These are phyloP conservation scores for Hyppa rectilinea DNA, from an alignment of 2,888 invertebrate genomes.

Conservation along the genomic window DNA sequence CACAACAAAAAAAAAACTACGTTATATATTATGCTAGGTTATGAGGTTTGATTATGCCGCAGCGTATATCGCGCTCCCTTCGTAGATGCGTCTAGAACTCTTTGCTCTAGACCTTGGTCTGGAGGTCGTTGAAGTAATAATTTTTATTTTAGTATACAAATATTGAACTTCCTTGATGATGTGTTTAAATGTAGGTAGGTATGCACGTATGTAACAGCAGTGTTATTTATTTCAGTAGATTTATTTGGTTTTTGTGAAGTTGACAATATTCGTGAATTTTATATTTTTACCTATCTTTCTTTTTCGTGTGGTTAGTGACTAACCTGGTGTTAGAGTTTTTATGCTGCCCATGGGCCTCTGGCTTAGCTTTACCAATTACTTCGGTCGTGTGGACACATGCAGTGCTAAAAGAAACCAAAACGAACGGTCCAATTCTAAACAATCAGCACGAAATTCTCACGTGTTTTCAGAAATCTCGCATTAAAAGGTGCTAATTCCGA, in stretches of 20 bases:
- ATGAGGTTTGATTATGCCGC: no score
- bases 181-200: neutral
- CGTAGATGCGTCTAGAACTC: slow-evolving; percentile 21
- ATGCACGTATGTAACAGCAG: neutral
- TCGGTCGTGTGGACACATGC: no score
- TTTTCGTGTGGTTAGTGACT: no score
- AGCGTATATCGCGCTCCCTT: no score
- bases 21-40: no score
- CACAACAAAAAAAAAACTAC: no score
- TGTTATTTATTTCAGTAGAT: slow-evolving; percentile 15
- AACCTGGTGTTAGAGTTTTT: no score
- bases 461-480: slow-evolving; percentile 36
- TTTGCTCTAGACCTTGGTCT: slow-evolving; percentile 48
- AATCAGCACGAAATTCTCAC: slow-evolving; percentile 30
- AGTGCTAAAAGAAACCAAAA: neutral
- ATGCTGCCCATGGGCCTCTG: no score
- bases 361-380: no score
- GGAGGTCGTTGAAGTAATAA: slow-evolving; percentile 45
- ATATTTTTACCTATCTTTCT: neutral
- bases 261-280: neutral
- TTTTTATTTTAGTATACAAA: slow-evolving; percentile 41
- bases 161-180: slow-evolving; percentile 25
- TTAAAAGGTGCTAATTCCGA: slow-evolving; percentile 45
- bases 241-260: slow-evolving; percentile 2
- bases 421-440: slow-evolving; percentile 18